These are phyloP conservation scores for Caenorhabditis japonica DNA, from an alignment of 2,888 invertebrate species.

Conservation along the genomic window DNA sequence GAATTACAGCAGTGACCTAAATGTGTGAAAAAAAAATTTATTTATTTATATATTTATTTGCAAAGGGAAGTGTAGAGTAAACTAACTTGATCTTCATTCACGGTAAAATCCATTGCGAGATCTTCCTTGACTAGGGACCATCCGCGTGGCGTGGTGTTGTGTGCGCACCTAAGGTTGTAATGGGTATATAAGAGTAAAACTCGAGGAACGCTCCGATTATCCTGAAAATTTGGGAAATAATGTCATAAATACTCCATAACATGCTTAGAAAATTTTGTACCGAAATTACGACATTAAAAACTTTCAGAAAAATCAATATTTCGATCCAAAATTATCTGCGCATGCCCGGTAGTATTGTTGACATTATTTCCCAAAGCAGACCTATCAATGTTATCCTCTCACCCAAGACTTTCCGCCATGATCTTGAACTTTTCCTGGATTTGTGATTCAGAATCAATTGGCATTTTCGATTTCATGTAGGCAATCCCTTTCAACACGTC, in stretches of 20 bases:
- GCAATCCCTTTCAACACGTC: conserved; percentile 23
- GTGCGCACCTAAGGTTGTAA: conserved; percentile 6
- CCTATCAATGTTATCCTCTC: too few relatives aligned
- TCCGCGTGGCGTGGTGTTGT: background rate
- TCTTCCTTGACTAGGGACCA: conserved; percentile 3
- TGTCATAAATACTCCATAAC: background rate
- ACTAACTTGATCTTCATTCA: background rate
- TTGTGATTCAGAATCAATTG: background rate
- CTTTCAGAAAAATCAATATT: too few relatives aligned
- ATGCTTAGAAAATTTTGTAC: too few relatives aligned
- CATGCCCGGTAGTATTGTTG: too few relatives aligned
- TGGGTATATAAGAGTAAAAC: too few relatives aligned
- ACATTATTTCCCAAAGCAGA: too few relatives aligned
- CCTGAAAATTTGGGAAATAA: background rate
- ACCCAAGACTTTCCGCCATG: conserved; percentile 31
- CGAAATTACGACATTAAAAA: too few relatives aligned
- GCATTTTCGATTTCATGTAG: conserved; percentile 26
- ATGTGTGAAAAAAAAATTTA: too few relatives aligned
- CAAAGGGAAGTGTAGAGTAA: too few relatives aligned
- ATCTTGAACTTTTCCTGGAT: conserved; percentile 11
- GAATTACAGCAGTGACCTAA: background rate
- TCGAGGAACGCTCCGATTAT: too few relatives aligned
- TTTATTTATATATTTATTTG: too few relatives aligned
- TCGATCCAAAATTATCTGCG: too few relatives aligned
- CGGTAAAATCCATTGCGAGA: background rate